phyloP scores from a whole-genome alignment of 2,888 invertebrate species.

The Troilus luridus region DNA sequence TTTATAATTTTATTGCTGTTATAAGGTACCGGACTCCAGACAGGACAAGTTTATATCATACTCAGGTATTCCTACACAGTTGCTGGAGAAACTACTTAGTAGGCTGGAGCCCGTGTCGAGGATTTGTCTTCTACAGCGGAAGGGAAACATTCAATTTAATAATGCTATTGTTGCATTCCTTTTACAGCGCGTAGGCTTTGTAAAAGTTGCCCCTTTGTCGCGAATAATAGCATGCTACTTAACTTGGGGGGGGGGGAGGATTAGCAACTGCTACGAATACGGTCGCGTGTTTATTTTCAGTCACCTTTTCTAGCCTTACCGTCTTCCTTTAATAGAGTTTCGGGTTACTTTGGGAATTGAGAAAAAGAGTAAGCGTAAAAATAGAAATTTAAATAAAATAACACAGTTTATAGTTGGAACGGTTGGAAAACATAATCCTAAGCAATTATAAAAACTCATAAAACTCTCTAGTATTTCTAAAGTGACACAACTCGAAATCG shows the following conservation, averaged over 20 bases:
- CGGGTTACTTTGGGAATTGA: background rate
- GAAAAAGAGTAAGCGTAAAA: background rate
- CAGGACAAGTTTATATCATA: background rate
- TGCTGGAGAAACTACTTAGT: background rate
- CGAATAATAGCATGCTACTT: background rate
- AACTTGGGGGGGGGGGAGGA: background rate
- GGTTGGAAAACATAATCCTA: too few relatives aligned
- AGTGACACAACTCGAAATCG: too few relatives aligned
- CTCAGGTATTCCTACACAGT: background rate
- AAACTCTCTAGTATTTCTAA: too few relatives aligned
- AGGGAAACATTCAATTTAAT: constrained; percentile 28
- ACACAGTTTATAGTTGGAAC: too few relatives aligned
- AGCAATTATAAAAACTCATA: too few relatives aligned
- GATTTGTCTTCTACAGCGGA: constrained; percentile 6
- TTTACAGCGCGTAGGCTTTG: constrained; percentile 6
- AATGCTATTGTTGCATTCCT: constrained; percentile 37
- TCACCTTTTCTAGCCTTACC: background rate
- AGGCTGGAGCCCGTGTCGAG: background rate
- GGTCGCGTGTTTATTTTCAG: constrained; percentile 4
- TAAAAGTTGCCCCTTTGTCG: constrained; percentile 21
- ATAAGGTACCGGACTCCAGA: background rate
- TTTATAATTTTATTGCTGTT: background rate
- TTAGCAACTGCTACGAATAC: background rate
- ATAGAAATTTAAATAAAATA: too few relatives aligned
- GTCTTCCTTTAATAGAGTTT: background rate